Conservation (phyloP, 92 coral and sea anemone genomes). For the Virgularia gustaviana region DNA sequence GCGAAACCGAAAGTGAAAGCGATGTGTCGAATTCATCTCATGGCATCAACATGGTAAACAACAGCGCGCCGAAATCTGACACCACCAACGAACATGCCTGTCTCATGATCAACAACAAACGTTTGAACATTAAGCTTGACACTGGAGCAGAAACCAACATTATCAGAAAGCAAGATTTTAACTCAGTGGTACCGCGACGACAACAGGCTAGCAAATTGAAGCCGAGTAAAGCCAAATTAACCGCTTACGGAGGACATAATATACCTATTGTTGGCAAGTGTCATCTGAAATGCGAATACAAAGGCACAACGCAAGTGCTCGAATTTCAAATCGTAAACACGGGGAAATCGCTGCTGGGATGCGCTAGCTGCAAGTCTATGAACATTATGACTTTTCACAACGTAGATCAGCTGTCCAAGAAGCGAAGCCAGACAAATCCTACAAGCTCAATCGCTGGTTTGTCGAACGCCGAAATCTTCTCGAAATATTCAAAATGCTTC, state of each 20-base stretch:
- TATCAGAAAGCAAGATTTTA: slow-evolving; percentile 32
- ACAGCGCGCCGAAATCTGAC: slow-evolving; percentile 14
- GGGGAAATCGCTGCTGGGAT: slow-evolving; percentile 44
- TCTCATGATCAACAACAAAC: slow-evolving; percentile 20
- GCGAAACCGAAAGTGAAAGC: slow-evolving; percentile 34
- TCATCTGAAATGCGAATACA: slow-evolving; percentile 26
- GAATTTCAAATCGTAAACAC: slow-evolving; percentile 40
- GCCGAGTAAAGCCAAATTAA: slow-evolving; percentile 36
- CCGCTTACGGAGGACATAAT: slow-evolving; percentile 37
- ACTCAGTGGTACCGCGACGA: slow-evolving; percentile 28
- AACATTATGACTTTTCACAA: slow-evolving; percentile 35
- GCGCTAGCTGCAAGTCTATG: slow-evolving; percentile 38
- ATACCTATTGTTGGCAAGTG: slow-evolving; percentile 49
- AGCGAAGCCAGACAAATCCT: neutral
- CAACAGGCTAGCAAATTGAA: slow-evolving; percentile 31
- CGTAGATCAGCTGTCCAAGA: slow-evolving; percentile 3
- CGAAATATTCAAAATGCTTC: slow-evolving; percentile 36
- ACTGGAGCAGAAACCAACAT: slow-evolving; percentile 48
- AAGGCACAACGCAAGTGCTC: neutral
- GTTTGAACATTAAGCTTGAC: slow-evolving; percentile 36
- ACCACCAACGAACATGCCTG: slow-evolving; percentile 33
- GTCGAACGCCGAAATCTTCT: slow-evolving; percentile 15
- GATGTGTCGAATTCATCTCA: slow-evolving; percentile 25
- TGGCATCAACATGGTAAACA: slow-evolving; percentile 31
- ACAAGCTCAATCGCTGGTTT: neutral